phyloP scores from a whole-genome alignment of 2,113 vertebrate species.

The Gobius niger region DNA sequence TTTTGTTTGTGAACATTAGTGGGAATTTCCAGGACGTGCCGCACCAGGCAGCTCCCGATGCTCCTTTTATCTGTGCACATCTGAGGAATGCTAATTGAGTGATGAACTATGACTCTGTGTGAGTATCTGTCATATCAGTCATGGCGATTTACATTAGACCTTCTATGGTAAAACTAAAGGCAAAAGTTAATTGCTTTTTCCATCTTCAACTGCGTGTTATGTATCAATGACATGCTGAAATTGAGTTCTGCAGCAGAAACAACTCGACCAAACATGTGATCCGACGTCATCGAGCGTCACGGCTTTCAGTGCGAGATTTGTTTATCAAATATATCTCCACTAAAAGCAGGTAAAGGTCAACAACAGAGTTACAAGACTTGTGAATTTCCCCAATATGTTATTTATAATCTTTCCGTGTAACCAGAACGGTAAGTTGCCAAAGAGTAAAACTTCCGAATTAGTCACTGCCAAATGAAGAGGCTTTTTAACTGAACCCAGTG shows the following conservation, averaged over 20 bases:
- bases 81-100: background rate
- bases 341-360: background rate
- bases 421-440: too few relatives aligned
- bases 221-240: too few relatives aligned
- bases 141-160: background rate
- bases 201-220: too few relatives aligned
- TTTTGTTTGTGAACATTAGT: background rate
- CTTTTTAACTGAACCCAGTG: too few relatives aligned
- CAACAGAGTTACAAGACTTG: background rate
- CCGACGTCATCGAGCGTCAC: background rate
- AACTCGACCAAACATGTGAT: background rate
- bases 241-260: background rate
- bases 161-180: background rate
- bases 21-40: slow-evolving; percentile 51
- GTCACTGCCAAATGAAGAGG: too few relatives aligned
- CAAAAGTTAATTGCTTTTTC: too few relatives aligned
- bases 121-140: too few relatives aligned
- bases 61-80: slow-evolving; percentile 6
- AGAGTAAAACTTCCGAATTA: too few relatives aligned
- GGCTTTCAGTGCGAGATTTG: background rate
- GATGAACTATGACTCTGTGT: background rate
- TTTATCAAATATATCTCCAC: background rate
- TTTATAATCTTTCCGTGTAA: background rate
- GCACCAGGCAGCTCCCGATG: slow-evolving; percentile 2
- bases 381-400: background rate